Base-by-base conservation (phyloP, 2,113 vertebrate species). In the Muscicapa adusta region DNA sequence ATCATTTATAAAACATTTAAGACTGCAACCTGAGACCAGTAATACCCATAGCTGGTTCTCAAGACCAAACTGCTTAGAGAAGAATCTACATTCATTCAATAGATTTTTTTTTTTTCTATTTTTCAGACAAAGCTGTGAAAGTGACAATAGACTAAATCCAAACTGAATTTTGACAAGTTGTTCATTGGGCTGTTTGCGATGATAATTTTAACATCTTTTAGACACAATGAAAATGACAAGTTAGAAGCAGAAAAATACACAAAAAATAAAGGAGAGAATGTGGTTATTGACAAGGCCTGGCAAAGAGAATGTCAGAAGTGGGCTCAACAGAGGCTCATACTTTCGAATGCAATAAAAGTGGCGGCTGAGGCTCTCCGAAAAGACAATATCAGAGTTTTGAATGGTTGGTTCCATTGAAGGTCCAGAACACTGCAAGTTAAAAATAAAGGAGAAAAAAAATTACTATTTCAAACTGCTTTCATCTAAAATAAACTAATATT, bases 321-420 rank as follows among this genome's bases (percentile, higher is more conserved):
- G 24, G 72, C 85, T 19, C 54, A 28, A 14, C 10, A 89, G 43
- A 93, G 57, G 20, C 83, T 86, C 96, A 0, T 97, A 99, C 99
- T 99, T 99, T 96, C 98, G 96, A 94, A 99, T 99, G 97, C 96
- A 97, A 95, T 96, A 98, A 82, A 99, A 98, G 97, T 99, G 98
- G 50, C 98, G 98, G 96, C 98, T 99, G 95, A 99, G 96, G 87
- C 98, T 98, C 96, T 99, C 99, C 73, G 98, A 99, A 96, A 99
- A 98, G 73, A 99, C 98, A 93, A 99, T 93, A 85, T 99, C 98
- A 89, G 98, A 98, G 96, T 97, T 99, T 66, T 98, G 97, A 96
- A 99, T 99, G 62, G 99, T 99, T 85, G 99, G 99, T 90, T 99
- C 98, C 99, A 99, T 99, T 73, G 99, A 99, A 72, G 99, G 99